A percentile compares a stretch with the other conserved stretches of the same genome.
phyloP scores from a whole-genome alignment of 2,888 invertebrate species.

The Pseudoips prasinana region DNA sequence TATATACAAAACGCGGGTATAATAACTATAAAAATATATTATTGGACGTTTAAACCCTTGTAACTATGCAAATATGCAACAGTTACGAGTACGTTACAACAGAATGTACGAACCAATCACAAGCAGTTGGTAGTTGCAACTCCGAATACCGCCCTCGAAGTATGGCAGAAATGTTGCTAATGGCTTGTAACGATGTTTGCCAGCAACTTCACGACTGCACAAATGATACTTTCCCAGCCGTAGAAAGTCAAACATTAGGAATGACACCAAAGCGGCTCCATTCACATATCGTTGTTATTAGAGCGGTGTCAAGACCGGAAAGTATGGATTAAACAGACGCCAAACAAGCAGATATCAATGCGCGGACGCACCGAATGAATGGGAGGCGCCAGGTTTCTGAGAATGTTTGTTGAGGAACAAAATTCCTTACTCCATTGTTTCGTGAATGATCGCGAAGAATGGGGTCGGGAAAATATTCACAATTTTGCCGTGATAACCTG shows the following conservation, averaged over 20 bases:
- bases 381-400: slow-evolving; percentile 55
- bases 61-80: slow-evolving; percentile 47
- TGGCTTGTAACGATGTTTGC: slow-evolving; percentile 57
- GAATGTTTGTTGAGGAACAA: slow-evolving; percentile 60
- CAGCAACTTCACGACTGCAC: slow-evolving; percentile 51
- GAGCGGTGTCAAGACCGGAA: slow-evolving; percentile 64
- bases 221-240: slow-evolving; percentile 71
- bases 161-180: slow-evolving; percentile 60
- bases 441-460: slow-evolving; percentile 40
- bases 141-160: slow-evolving; percentile 43
- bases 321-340: slow-evolving; percentile 62
- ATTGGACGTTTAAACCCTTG: slow-evolving; percentile 33
- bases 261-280: slow-evolving; percentile 54
- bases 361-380: slow-evolving; percentile 52
- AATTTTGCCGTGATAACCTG: slow-evolving; percentile 23
- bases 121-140: slow-evolving; percentile 29
- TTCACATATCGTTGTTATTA: slow-evolving; percentile 67
- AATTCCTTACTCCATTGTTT: slow-evolving; percentile 68
- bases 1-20: too few species aligned
- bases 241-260: slow-evolving; percentile 74
- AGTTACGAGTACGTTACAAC: slow-evolving; percentile 28
- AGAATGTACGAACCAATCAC: slow-evolving; percentile 38
- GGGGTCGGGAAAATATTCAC: slow-evolving; percentile 34
- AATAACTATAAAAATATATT: too few species aligned
- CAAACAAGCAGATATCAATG: slow-evolving; percentile 56